Percentiles rank a stretch among this genome's conserved stretches.
Evolutionary conservation across 37 sponge, comb jelly and placozoan species (phyloP).

Genomic region (Beroe forskalii): DNA sequence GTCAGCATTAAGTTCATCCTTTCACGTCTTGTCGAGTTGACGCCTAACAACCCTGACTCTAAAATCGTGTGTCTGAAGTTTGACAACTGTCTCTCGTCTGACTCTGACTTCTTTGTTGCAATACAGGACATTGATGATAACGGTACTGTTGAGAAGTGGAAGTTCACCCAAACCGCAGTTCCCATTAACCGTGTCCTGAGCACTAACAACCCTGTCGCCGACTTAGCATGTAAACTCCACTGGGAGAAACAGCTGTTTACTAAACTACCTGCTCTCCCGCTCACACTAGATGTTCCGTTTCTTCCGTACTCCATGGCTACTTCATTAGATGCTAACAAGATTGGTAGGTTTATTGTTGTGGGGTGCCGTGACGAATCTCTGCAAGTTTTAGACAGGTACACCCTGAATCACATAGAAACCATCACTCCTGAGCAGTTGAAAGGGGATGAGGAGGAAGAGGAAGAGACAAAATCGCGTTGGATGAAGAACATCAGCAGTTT

Average conservation of each 20-base stretch:
- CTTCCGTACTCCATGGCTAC: slow-evolving; percentile 24
- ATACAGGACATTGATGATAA: not conserved
- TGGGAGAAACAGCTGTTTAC: slow-evolving; percentile 28
- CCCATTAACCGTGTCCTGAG: slow-evolving; percentile 8
- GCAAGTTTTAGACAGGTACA: not conserved
- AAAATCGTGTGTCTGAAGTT: slow-evolving; percentile 11
- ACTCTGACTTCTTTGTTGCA: slow-evolving; percentile 33
- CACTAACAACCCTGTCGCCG: not conserved
- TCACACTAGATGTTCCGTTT: not conserved
- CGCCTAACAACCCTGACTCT: slow-evolving; percentile 1
- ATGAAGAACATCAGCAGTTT: not conserved
- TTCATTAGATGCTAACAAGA: not conserved
- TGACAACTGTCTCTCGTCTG: slow-evolving; percentile 27
- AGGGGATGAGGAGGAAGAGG: not conserved
- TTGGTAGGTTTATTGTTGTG: slow-evolving; percentile 19
- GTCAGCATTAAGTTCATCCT: not conserved
- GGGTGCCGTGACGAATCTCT: not conserved
- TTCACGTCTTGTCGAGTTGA: not conserved
- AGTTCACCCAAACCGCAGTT: slow-evolving; percentile 20
- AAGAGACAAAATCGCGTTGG: not conserved
- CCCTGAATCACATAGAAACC: not conserved
- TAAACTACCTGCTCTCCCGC: not conserved
- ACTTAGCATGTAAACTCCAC: not conserved
- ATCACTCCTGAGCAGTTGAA: not conserved
- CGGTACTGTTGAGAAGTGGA: slow-evolving; percentile 17